Percentiles rank a stretch among this genome's conserved stretches.
phyloP scores from a whole-genome alignment of 2,888 invertebrate species.

The Coleophora flavipennella region DNA sequence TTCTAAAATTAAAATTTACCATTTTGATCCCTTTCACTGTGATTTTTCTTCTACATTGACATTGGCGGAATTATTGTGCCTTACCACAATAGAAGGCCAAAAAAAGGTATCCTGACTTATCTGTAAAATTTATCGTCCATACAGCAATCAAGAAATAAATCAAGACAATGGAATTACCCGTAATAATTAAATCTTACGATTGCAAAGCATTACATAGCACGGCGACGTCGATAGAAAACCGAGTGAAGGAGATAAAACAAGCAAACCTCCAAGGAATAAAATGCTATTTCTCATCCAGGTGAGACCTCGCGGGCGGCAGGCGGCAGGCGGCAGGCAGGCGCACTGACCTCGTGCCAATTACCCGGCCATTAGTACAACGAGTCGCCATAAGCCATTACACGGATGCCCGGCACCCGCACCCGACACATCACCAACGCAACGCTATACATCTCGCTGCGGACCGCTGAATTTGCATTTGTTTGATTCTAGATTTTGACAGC shows the following conservation, averaged over 20 bases:
- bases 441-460: conserved; percentile 17
- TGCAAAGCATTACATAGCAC: conserved; percentile 13
- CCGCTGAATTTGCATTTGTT: conserved; percentile 64
- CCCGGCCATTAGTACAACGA: conserved; percentile 61
- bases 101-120: too few relatives aligned
- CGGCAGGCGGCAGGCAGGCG: conserved; percentile 16
- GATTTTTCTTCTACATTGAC: too few relatives aligned
- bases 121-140: conserved; percentile 13
- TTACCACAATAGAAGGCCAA: too few relatives aligned
- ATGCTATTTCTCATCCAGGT: conserved; percentile 28
- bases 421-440: conserved; percentile 13
- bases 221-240: conserved; percentile 12
- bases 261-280: conserved; percentile 15
- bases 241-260: conserved; percentile 16
- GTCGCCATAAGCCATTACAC: conserved; percentile 55
- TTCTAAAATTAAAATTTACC: too few relatives aligned
- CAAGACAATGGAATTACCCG: conserved; percentile 37
- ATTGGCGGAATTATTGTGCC: too few relatives aligned
- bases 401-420: conserved; percentile 45
- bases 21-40: too few relatives aligned
- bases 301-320: conserved; percentile 18
- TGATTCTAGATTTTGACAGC: conserved; percentile 43
- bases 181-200: conserved; percentile 41
- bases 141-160: conserved; percentile 30
- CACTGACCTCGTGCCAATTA: conserved; percentile 60